phyloP scores from a whole-genome alignment of 2,797 vertebrate genomes.

The Acanthornis magna region DNA sequence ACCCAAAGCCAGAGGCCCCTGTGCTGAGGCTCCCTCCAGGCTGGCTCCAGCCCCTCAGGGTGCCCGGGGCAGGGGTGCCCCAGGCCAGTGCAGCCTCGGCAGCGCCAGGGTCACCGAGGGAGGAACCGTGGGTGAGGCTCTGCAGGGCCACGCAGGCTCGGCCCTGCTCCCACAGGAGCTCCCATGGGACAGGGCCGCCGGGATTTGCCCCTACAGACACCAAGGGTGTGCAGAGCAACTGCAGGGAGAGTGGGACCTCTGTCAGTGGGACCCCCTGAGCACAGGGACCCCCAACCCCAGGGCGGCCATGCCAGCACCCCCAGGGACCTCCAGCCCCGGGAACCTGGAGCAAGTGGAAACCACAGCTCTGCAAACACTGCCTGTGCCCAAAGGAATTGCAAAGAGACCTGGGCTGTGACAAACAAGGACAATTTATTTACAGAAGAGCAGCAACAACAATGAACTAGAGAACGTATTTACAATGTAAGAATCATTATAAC shows the following conservation, averaged over 20 bases:
- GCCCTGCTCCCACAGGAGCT: neutral
- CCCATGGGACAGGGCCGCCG: neutral
- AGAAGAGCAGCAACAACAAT: no score
- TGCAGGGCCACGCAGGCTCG: neutral
- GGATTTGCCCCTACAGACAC: no score
- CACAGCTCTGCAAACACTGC: no score
- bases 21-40: neutral
- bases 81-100: no score
- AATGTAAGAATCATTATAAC: no score
- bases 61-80: neutral
- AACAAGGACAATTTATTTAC: no score
- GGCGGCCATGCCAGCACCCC: neutral
- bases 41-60: neutral
- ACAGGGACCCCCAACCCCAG: neutral
- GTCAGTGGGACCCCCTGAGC: neutral
- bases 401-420: neutral
- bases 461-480: no score
- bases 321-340: neutral
- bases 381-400: neutral
- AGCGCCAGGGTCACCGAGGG: no score
- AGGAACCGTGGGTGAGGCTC: neutral
- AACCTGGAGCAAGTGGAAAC: neutral
- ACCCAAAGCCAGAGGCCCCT: neutral
- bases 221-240: neutral
- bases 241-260: neutral